phyloP scores from a whole-genome alignment of 2,797 vertebrate species.

The Pangasius mekongensis region DNA sequence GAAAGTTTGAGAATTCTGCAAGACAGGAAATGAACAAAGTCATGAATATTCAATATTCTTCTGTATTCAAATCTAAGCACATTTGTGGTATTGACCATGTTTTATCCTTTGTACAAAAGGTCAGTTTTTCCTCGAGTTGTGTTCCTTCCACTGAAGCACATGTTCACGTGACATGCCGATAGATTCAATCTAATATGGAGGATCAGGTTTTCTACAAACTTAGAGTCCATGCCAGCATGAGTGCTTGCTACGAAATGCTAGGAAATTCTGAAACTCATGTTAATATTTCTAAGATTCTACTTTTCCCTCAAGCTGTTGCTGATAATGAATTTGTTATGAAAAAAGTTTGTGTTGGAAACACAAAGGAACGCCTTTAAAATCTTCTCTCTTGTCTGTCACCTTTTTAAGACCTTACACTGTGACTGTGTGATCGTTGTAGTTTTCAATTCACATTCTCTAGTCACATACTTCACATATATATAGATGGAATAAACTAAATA shows the following conservation, averaged over 20 bases:
- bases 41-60: neutral
- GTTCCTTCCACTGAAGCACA: too few species aligned
- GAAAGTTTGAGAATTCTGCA: neutral
- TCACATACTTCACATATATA: neutral
- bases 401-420: neutral
- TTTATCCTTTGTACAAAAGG: too few species aligned
- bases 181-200: neutral
- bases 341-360: neutral
- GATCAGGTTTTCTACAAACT: neutral
- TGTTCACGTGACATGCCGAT: too few species aligned
- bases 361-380: neutral
- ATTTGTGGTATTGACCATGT: too few species aligned
- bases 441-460: neutral
- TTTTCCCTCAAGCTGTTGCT: neutral
- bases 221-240: too few species aligned
- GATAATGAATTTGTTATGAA: neutral
- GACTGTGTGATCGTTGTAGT: neutral
- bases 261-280: neutral
- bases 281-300: neutral
- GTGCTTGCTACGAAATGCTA: too few species aligned
- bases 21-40: neutral
- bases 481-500: neutral
- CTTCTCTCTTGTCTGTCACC: neutral
- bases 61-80: neutral
- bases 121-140: too few species aligned